A percentile compares a stretch with the other conserved stretches of the same genome.
phyloP scores from a whole-genome alignment of 2,888 invertebrate genomes.

The Notocelia uddmanniana region DNA sequence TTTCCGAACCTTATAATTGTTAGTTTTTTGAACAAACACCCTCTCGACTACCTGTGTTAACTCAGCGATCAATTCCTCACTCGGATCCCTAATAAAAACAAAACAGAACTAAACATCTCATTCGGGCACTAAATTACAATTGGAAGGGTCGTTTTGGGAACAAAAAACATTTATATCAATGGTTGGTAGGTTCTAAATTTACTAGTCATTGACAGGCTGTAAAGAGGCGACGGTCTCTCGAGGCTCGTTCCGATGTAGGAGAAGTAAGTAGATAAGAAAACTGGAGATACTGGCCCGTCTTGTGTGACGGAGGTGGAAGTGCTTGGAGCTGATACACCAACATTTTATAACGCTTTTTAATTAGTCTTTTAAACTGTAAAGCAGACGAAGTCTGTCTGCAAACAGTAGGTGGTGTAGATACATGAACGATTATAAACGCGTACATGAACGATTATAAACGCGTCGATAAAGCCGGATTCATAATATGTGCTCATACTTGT shows the following conservation, averaged over 20 bases:
- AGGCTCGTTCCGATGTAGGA: slow-evolving; percentile 74
- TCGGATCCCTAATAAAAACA: slow-evolving; percentile 53
- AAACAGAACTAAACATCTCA: slow-evolving; percentile 63
- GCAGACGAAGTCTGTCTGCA: too few species aligned
- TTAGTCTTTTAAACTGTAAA: too few species aligned
- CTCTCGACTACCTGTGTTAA: neutral
- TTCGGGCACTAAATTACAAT: slow-evolving; percentile 81
- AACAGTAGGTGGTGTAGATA: too few species aligned
- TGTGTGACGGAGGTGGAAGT: slow-evolving; percentile 52
- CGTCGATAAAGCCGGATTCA: too few species aligned
- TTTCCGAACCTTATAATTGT: neutral
- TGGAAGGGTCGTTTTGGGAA: slow-evolving; percentile 82
- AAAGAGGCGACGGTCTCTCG: slow-evolving; percentile 76
- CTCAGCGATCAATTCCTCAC: slow-evolving; percentile 32
- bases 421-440: too few species aligned
- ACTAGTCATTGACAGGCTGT: slow-evolving; percentile 85
- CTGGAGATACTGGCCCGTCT: slow-evolving; percentile 69
- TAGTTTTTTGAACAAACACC: neutral
- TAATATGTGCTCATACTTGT: too few species aligned
- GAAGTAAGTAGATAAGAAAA: slow-evolving; percentile 81
- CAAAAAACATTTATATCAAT: slow-evolving; percentile 86
- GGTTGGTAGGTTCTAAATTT: slow-evolving; percentile 83
- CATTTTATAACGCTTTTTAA: too few species aligned
- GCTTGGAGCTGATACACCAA: slow-evolving; percentile 56
- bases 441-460: too few species aligned